Evolutionary conservation across 2,113 vertebrate species (phyloP), one percentile per base, ranked within the genome.

Genomic region (Morone chrysops): DNA sequence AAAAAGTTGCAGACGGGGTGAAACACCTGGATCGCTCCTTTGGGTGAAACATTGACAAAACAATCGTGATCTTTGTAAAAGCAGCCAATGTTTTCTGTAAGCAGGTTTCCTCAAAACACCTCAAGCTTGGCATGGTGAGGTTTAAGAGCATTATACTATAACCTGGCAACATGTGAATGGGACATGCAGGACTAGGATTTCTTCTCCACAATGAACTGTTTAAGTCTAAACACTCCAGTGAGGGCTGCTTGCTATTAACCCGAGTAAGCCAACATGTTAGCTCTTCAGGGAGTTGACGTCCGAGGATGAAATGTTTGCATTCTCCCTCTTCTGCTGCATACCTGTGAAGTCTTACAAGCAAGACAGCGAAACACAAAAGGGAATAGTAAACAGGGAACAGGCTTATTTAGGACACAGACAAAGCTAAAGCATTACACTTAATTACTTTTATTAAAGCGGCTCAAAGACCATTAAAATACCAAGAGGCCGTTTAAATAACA

Each of bases 71-170:
- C 87, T 91, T 93, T 90, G 36, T 17, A 79, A 83, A 73, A 54
- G 74, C 54, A 77, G 70, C 36, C 67, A 4, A 6, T 90, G 87
- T 94, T 93, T 90, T 82, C 86, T 89, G 92, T 92, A 90, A 92
- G 89, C 91, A 89, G 89, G 88, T 92, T 90, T 87, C 71, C 81
- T 68, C 82, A 75, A 83, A 89, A 93, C 89, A 91, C 70, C 8
- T 78, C 20, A 3, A 38, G 66, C 40, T 67, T 54, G n/a, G 18
- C 74, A 69, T 77, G 83, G 41, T 11, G 62, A 50, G 63, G 40
- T 8, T 20, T 45, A 14, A 5, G 59, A 62, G 16, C 13, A 10
- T 57, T 16, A 63, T 22, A 56, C 31, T 59, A 36, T 31, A 59
- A 43, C 48, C 43, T 18, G 2, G 20, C n/a, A 43, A 43, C 20